These are phyloP conservation scores for Punctoribates punctum DNA, from an alignment of 2,888 invertebrate genomes.

Conservation along the genomic window DNA sequence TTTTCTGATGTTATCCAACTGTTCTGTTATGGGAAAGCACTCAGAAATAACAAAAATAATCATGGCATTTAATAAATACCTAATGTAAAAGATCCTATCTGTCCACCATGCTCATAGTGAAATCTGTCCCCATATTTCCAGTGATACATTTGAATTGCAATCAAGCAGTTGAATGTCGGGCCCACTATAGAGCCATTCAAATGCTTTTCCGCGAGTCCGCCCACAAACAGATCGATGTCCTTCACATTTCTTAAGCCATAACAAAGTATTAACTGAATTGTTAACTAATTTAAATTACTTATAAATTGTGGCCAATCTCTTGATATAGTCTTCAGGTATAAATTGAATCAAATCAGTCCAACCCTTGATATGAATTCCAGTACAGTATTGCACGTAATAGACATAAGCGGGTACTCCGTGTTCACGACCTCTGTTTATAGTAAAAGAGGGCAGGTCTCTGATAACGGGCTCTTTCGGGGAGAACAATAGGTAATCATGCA, in stretches of 20 bases:
- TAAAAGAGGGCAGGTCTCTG: conserved; percentile 33
- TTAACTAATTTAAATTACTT: too few relatives aligned
- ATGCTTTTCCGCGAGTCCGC: conserved; percentile 31
- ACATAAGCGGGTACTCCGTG: conserved; percentile 41
- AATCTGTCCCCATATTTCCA: conserved; percentile 39
- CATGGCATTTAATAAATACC: not conserved
- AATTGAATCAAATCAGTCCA: conserved; percentile 39
- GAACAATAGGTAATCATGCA: conserved; percentile 9
- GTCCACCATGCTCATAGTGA: conserved; percentile 37
- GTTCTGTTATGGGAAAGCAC: conserved; percentile 23
- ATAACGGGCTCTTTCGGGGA: not conserved
- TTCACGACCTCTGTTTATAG: conserved; percentile 38
- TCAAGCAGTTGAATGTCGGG: conserved; percentile 38
- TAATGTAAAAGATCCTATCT: conserved; percentile 35
- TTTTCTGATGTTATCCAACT: conserved; percentile 20
- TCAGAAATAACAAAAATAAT: not conserved
- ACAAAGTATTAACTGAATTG: too few relatives aligned
- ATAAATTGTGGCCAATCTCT: conserved; percentile 38
- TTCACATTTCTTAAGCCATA: conserved; percentile 34
- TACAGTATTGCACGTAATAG: conserved; percentile 37
- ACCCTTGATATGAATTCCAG: conserved; percentile 26
- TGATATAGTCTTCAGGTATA: conserved; percentile 21
- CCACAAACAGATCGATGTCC: conserved; percentile 40
- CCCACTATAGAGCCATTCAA: conserved; percentile 28
- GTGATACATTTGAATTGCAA: conserved; percentile 39